phyloP scores from a whole-genome alignment of 1,140 invertebrate species.

The Laupala kohalensis region DNA sequence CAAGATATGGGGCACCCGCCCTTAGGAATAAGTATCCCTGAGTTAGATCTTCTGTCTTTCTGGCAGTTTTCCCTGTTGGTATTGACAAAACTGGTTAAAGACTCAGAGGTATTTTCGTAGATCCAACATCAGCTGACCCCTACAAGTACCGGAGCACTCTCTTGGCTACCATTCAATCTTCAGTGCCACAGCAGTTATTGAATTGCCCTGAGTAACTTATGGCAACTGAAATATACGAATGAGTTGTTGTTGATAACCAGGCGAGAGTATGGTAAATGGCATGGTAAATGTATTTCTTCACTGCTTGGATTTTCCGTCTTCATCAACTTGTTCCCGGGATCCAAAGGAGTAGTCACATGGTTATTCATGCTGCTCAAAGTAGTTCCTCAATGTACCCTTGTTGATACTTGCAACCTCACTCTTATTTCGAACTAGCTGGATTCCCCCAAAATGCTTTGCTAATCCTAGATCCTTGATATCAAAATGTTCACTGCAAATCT shows the following conservation, averaged over 20 bases:
- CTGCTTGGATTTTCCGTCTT: constrained; percentile 6
- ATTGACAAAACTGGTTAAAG: too few species aligned
- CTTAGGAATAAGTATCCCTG: too few species aligned
- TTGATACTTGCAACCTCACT: constrained; percentile 15
- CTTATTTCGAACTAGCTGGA: constrained; percentile 14
- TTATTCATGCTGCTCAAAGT: constrained; percentile 22
- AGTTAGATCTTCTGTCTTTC: too few species aligned
- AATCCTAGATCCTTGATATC: constrained; percentile 21
- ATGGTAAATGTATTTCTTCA: constrained; percentile 20
- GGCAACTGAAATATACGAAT: constrained; percentile 32
- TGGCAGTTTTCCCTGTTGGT: too few species aligned
- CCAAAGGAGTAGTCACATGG: constrained; percentile 19
- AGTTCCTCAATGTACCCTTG: constrained; percentile 18
- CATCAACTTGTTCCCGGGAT: constrained; percentile 16
- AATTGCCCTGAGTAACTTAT: constrained; percentile 31
- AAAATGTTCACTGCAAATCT: constrained; percentile 17
- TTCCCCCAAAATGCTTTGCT: constrained; percentile 17
- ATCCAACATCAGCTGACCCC: too few species aligned
- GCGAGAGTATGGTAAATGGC: constrained; percentile 28
- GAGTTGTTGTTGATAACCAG: too few species aligned
- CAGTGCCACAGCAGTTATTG: constrained; percentile 22
- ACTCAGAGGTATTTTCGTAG: too few species aligned
- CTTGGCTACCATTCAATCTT: constrained; percentile 29
- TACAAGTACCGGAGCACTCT: too few species aligned
- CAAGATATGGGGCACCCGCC: too few species aligned